A percentile compares a stretch with the other conserved stretches of the same genome.
Evolutionary conservation across 2,797 vertebrate genomes (phyloP).

Genomic region (Darevskia mixta): DNA sequence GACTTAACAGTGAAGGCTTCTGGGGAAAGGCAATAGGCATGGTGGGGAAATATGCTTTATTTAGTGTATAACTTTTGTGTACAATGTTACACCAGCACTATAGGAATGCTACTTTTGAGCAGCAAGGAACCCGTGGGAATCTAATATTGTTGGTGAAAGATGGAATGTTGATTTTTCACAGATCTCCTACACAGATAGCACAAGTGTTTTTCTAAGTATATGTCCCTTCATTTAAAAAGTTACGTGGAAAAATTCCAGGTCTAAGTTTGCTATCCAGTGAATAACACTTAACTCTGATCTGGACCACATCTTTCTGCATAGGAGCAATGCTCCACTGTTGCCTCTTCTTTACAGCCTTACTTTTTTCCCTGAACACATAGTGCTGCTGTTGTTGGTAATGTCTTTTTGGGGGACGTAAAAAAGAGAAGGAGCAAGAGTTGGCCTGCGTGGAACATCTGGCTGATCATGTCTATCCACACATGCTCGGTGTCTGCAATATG

Average conservation of each 20-base stretch:
- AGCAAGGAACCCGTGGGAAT: not conserved
- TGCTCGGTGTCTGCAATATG: not conserved
- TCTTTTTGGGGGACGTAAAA: not conserved
- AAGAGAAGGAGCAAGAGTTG: not conserved
- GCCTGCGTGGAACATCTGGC: not conserved
- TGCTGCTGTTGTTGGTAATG: not conserved
- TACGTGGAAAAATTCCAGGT: not conserved
- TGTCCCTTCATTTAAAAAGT: too few relatives aligned
- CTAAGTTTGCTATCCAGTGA: not conserved
- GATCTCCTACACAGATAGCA: too few relatives aligned
- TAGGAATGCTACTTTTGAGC: not conserved
- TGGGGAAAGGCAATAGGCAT: not conserved
- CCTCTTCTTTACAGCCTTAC: not conserved
- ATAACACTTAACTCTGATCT: too few relatives aligned
- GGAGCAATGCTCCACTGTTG: not conserved
- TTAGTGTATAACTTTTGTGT: not conserved
- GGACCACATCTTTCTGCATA: not conserved
- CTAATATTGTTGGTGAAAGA: not conserved
- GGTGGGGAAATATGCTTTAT: not conserved
- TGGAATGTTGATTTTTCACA: too few relatives aligned
- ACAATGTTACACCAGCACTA: not conserved
- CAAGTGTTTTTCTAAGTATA: too few relatives aligned
- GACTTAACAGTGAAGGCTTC: not conserved
- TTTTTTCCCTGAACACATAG: not conserved
- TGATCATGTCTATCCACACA: not conserved